These are phyloP conservation scores for Micrasema minimum DNA, from an alignment of 1,140 invertebrate species.

Conservation along the genomic window DNA sequence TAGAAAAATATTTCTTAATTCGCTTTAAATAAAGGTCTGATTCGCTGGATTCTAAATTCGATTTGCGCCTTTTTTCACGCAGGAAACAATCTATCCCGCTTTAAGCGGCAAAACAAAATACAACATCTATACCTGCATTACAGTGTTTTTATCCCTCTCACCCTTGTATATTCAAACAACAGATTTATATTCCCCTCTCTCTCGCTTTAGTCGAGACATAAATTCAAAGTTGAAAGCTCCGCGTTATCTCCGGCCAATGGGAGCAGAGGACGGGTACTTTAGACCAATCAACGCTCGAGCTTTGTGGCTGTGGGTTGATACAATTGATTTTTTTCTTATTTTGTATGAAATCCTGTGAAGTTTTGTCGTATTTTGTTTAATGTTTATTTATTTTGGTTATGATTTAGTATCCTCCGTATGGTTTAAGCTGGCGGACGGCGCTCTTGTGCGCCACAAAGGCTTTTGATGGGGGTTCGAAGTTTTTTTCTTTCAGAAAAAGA, in stretches of 20 bases:
- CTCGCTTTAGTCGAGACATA: constrained; percentile 39
- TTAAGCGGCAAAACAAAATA: constrained; percentile 48
- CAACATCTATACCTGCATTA: constrained; percentile 39
- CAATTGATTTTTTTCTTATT: constrained; percentile 49
- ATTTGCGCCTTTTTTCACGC: constrained; percentile 27
- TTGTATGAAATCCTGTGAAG: constrained; percentile 26
- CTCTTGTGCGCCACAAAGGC: constrained; percentile 14
- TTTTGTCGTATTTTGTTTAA: constrained; percentile 40
- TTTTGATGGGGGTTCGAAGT: constrained; percentile 17
- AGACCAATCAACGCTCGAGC: constrained; percentile 43
- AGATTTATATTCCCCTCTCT: constrained; percentile 24
- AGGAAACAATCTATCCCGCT: constrained; percentile 49
- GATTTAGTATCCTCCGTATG: constrained; percentile 47
- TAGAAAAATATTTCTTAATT: not conserved
- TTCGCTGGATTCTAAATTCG: not conserved
- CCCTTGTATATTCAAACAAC: constrained; percentile 4
- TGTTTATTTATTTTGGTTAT: constrained; percentile 49
- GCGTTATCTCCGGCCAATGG: constrained; percentile 51
- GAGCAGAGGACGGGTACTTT: not conserved
- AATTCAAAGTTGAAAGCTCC: constrained; percentile 45
- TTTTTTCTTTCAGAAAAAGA: not conserved
- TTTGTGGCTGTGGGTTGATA: constrained; percentile 39
- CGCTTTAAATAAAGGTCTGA: not conserved
- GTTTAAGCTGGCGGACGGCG: constrained; percentile 20
- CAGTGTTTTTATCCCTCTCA: not conserved